These are phyloP conservation scores for Eustalomyia histrio DNA, from an alignment of 2,888 invertebrate species.

Conservation along the genomic window DNA sequence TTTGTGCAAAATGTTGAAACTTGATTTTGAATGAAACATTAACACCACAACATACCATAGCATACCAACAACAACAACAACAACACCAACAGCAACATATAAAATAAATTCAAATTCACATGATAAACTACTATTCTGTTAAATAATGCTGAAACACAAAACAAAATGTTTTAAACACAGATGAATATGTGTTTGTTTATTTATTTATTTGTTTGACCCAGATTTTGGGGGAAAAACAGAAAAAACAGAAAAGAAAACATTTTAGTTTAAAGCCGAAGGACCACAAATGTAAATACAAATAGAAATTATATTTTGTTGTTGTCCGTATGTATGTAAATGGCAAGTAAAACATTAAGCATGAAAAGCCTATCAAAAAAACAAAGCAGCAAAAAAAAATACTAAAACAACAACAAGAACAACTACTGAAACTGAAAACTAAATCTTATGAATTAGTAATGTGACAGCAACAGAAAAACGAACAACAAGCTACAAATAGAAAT, in stretches of 20 bases:
- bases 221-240: constrained; percentile 48
- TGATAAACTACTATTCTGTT: constrained; percentile 59
- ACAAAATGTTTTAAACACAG: constrained; percentile 1
- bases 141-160: constrained; percentile 44
- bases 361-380: constrained; percentile 45
- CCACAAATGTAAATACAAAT: constrained; percentile 62
- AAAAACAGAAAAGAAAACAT: neutral
- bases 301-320: constrained; percentile 43
- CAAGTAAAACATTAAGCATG: constrained; percentile 42
- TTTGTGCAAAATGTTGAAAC: constrained; percentile 36
- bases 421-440: constrained; percentile 46
- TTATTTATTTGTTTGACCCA: constrained; percentile 64
- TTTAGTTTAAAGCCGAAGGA: constrained; percentile 57
- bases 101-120: constrained; percentile 34
- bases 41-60: constrained; percentile 23
- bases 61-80: too few species aligned
- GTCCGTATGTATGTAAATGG: constrained; percentile 34
- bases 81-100: too few species aligned
- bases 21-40: constrained; percentile 53
- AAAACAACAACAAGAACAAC: constrained; percentile 26
- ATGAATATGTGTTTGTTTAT: constrained; percentile 45
- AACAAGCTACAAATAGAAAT: constrained; percentile 40
- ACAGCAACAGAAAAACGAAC: constrained; percentile 55
- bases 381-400: constrained; percentile 20
- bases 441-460: constrained; percentile 65